Percentiles rank a stretch among this genome's conserved stretches.
These are phyloP conservation scores for Drosophila anomalata DNA, from an alignment of 2,888 invertebrate species.

Conservation along the genomic window DNA sequence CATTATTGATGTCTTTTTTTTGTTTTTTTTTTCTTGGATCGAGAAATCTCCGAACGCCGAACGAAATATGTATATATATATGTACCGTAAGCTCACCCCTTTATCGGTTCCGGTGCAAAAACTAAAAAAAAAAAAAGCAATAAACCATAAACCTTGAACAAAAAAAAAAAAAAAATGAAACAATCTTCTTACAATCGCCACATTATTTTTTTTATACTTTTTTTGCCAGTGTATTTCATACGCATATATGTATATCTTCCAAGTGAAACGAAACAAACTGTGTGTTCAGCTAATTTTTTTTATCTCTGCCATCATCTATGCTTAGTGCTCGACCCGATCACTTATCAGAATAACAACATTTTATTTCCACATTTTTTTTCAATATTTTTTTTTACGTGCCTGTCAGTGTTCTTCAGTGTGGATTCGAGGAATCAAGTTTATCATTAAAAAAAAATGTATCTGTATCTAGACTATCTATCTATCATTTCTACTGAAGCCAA, in stretches of 20 bases:
- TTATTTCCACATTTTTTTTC: constrained; percentile 32
- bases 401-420: constrained; percentile 40
- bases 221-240: constrained; percentile 44
- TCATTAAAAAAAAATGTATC: background rate
- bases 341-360: constrained; percentile 21
- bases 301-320: constrained; percentile 13
- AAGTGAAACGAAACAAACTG: constrained; percentile 19
- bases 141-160: constrained; percentile 20
- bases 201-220: constrained; percentile 23
- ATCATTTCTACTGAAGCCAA: constrained; percentile 14
- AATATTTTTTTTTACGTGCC: constrained; percentile 40
- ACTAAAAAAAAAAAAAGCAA: constrained; percentile 17
- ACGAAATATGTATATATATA: constrained; percentile 8
- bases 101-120: constrained; percentile 67
- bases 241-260: constrained; percentile 23
- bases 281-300: constrained; percentile 31
- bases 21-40: constrained; percentile 21
- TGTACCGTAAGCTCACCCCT: constrained; percentile 51
- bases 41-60: constrained; percentile 15
- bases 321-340: constrained; percentile 26
- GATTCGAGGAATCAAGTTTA: constrained; percentile 13
- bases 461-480: constrained; percentile 6
- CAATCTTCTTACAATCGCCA: constrained; percentile 20
- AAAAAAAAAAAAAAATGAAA: constrained; percentile 5
- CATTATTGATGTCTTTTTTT: constrained; percentile 29